Conservation (phyloP, 2,113 vertebrate species). For the Notiomystis cincta region DNA sequence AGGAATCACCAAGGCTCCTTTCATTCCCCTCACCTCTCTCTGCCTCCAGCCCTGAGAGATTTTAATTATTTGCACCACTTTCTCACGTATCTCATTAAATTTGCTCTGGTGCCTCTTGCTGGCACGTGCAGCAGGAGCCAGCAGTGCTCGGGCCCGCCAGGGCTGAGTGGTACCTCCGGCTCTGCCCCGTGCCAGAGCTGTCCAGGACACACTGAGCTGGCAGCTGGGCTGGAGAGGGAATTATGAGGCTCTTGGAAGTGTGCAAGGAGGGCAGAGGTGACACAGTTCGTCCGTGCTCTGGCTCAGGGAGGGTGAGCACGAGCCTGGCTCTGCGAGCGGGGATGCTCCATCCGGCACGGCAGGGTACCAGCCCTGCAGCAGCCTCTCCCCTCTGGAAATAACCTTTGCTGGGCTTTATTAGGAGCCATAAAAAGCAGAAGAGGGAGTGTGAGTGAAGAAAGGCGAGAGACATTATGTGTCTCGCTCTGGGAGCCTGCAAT, state of each 20-base stretch:
- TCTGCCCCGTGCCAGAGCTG: not conserved
- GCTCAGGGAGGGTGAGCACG: not conserved
- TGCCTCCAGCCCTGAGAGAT: not conserved
- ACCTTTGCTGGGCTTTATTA: conserved; percentile 24
- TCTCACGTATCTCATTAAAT: not conserved
- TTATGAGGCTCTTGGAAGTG: fast-evolving
- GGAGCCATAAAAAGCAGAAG: not conserved
- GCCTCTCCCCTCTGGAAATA: not conserved
- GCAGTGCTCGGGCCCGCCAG: not conserved
- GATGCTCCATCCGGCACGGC: not conserved
- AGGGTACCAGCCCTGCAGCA: not conserved
- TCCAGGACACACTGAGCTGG: fast-evolving
- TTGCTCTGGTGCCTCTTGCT: not conserved
- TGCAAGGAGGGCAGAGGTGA: fast-evolving
- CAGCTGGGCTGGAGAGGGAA: not conserved
- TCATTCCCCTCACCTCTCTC: not conserved
- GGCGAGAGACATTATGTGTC: conserved; percentile 1
- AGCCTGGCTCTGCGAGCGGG: not conserved
- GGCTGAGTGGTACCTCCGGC: fast-evolving
- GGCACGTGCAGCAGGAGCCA: not conserved
- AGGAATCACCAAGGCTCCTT: not conserved
- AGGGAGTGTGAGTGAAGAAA: not conserved
- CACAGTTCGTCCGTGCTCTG: fast-evolving
- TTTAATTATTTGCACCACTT: not conserved
- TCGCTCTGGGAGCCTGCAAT: not conserved